Conservation (phyloP, 2,888 invertebrate species). For the Pantelozetes paolii region DNA sequence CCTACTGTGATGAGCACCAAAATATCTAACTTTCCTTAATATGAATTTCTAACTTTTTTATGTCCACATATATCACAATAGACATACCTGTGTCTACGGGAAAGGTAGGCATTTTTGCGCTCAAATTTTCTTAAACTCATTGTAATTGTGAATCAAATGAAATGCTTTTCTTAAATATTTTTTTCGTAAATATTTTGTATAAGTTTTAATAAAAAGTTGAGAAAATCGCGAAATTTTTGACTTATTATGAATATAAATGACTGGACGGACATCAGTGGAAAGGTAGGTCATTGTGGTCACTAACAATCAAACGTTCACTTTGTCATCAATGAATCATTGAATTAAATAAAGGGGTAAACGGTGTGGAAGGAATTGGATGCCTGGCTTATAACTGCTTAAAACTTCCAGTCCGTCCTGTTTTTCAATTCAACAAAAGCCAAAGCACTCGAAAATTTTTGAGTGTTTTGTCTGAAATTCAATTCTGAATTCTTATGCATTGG, state of each 20-base stretch:
- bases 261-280: constrained; percentile 3
- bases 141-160: not conserved
- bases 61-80: constrained; percentile 19
- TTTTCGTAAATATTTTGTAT: not conserved
- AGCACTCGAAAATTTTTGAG: constrained; percentile 34
- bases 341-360: constrained; percentile 36
- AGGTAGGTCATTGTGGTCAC: constrained; percentile 25
- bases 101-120: not conserved
- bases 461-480: constrained; percentile 37
- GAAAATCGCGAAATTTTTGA: not conserved
- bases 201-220: not conserved
- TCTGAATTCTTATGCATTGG: constrained; percentile 33
- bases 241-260: constrained; percentile 30
- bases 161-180: not conserved
- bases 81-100: not conserved
- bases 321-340: constrained; percentile 31
- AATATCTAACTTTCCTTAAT: constrained; percentile 26
- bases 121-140: not conserved
- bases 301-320: constrained; percentile 20
- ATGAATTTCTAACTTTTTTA: constrained; percentile 35
- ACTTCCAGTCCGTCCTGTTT: constrained; percentile 27
- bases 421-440: constrained; percentile 26
- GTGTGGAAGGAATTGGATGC: constrained; percentile 29
- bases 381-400: constrained; percentile 2
- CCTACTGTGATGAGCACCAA: constrained; percentile 25